Conservation (phyloP, 2,888 invertebrate genomes). For the Macaria notata region DNA sequence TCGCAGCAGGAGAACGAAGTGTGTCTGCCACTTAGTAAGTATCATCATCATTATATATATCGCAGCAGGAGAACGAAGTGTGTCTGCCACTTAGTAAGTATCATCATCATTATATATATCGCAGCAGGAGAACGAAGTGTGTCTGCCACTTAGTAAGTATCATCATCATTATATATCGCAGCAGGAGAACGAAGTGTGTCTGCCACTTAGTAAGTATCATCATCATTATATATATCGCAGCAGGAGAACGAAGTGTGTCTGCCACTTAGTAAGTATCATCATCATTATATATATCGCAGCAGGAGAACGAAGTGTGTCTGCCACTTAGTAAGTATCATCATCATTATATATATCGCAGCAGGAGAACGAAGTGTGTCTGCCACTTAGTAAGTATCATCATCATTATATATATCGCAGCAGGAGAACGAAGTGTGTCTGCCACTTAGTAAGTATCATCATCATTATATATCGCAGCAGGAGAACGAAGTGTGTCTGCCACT, state of each 20-base stretch:
- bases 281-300: background rate
- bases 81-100: slow-evolving; percentile 52
- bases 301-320: slow-evolving; percentile 34
- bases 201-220: slow-evolving; percentile 46
- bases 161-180: background rate
- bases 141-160: slow-evolving; percentile 49
- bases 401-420: too few species aligned
- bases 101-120: too few species aligned
- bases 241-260: slow-evolving; percentile 35
- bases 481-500: slow-evolving; percentile 37
- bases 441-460: slow-evolving; percentile 44
- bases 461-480: slow-evolving; percentile 3
- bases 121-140: slow-evolving; percentile 19
- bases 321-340: slow-evolving; percentile 45
- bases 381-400: slow-evolving; percentile 45
- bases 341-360: slow-evolving; percentile 11
- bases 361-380: slow-evolving; percentile 32
- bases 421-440: slow-evolving; percentile 32
- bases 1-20: background rate
- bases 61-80: background rate
- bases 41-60: background rate
- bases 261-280: slow-evolving; percentile 45
- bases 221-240: accelerated
- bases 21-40: slow-evolving; percentile 52
- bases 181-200: slow-evolving; percentile 32